A percentile compares a stretch with the other conserved stretches of the same genome.
These are phyloP conservation scores for Papilio helenus DNA, from an alignment of 1,140 invertebrate species.

Conservation along the genomic window DNA sequence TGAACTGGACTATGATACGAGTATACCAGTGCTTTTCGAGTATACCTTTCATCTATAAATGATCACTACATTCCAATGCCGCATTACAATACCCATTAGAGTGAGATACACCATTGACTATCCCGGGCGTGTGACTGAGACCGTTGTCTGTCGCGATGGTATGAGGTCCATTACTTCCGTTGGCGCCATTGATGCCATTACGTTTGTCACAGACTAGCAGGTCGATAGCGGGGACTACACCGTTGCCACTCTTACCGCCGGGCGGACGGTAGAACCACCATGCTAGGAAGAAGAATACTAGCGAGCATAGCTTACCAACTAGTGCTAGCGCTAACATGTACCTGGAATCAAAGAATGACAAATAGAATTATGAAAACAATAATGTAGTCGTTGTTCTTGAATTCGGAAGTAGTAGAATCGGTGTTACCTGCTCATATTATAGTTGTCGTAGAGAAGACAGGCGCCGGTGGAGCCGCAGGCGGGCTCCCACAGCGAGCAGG, in stretches of 20 bases:
- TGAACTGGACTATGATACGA: not conserved
- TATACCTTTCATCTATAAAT: slow-evolving; percentile 58
- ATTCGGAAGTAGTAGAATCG: too few species aligned
- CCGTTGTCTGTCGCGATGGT: slow-evolving; percentile 49
- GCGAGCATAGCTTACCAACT: slow-evolving; percentile 85
- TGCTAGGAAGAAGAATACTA: slow-evolving; percentile 87
- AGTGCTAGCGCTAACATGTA: slow-evolving; percentile 87
- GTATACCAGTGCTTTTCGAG: not conserved
- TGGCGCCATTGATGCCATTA: slow-evolving; percentile 58
- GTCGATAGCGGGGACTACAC: slow-evolving; percentile 64
- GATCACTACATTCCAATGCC: slow-evolving; percentile 72
- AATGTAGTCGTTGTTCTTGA: not conserved
- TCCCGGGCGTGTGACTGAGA: not conserved
- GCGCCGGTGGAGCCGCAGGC: slow-evolving; percentile 84
- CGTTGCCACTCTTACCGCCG: slow-evolving; percentile 66
- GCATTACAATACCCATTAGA: slow-evolving; percentile 74
- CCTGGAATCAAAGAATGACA: slow-evolving; percentile 72
- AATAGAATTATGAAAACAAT: not conserved
- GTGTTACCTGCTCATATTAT: slow-evolving; percentile 86
- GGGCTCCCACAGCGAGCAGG: slow-evolving; percentile 91
- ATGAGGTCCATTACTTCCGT: slow-evolving; percentile 46
- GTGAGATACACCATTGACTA: slow-evolving; percentile 27
- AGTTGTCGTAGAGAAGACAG: slow-evolving; percentile 88
- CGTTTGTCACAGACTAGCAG: slow-evolving; percentile 61
- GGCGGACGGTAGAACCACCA: slow-evolving; percentile 88